Percentiles rank a stretch among this genome's conserved stretches.
Conservation (phyloP, 2,113 vertebrate species). For the Malurus melanocephalus region DNA sequence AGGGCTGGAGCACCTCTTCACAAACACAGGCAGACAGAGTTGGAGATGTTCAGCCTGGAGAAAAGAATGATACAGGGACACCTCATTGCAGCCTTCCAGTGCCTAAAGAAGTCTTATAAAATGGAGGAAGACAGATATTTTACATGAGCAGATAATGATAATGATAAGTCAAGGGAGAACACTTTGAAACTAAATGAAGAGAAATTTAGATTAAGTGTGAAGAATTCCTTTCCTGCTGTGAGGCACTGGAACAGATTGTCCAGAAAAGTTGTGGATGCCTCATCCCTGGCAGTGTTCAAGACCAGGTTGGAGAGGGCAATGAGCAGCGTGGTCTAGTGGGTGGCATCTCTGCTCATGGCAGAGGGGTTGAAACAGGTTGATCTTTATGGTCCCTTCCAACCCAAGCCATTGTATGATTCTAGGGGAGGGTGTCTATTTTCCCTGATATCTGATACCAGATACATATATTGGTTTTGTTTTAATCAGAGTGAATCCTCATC, state of each 20-base stretch:
- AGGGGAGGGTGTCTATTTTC: not conserved
- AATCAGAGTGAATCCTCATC: not conserved
- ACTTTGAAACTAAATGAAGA: not conserved
- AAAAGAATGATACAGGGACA: not conserved
- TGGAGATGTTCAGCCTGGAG: not conserved
- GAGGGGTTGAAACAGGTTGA: not conserved
- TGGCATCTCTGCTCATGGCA: not conserved
- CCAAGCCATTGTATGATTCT: not conserved
- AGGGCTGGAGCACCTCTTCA: not conserved
- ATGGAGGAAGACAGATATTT: not conserved
- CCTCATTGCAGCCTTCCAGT: not conserved
- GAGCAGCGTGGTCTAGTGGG: not conserved
- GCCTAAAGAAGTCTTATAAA: not conserved
- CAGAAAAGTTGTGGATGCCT: not conserved
- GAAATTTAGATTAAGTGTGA: not conserved
- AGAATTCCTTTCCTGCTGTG: not conserved
- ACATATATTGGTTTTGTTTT: not conserved
- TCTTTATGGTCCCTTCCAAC: not conserved
- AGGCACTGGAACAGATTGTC: not conserved
- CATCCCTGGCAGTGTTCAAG: not conserved
- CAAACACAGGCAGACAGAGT: not conserved
- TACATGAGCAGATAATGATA: not conserved
- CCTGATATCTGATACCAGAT: not conserved
- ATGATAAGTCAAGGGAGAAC: not conserved
- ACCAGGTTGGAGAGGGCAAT: not conserved